Base-by-base conservation (phyloP, 2,888 invertebrate species). In the Xylota sylvarum region DNA sequence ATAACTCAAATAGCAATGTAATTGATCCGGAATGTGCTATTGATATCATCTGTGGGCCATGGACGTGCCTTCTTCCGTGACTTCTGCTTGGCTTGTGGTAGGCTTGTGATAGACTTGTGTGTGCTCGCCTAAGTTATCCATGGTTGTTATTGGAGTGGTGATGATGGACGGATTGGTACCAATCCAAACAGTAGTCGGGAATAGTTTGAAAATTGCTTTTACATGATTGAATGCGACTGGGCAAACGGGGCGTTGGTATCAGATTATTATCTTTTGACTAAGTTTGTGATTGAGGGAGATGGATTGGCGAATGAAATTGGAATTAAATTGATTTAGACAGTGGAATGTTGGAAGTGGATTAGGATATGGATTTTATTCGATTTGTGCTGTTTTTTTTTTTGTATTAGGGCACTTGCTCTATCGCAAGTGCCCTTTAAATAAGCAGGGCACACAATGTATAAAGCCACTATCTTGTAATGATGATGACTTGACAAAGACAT, bases 1-100 rank as follows among this genome's bases (percentile, higher is more conserved):
- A 86, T 86, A 86, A 86, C 77, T 82, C 48, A 82, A 86, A 86
- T 86, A 65, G 86, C 82, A 62, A 82, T 73, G 82, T 86, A 86
- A 86, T 86, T 82, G 86, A 73, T 81, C 43, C 7, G 86, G 86
- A 86, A 86, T 86, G 70, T 60, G 35, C 72, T 72, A 67, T 77
- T 74, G 64, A 72, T 80, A 85, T 70, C 81, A 65, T 58, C 65
- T 60, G 32, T 67, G 60, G 58, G 60, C 48, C 17, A 70, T 30
- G 52, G 58, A 60, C 60, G 80, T 76, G 80, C 55, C 35, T 48
- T 64, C 55, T 56, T 73, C 32, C 19, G 55, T 40, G 60, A 60
- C 65, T 83, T 17, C 55, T 37, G 32, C 19, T 19, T 67, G 48
- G 74, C 62, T 65, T 70, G 17, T 17, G 56, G 6, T 46, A n/a